Evolutionary conservation across 2,797 vertebrate genomes (phyloP).

Genomic region (Acanthurus tractus): DNA sequence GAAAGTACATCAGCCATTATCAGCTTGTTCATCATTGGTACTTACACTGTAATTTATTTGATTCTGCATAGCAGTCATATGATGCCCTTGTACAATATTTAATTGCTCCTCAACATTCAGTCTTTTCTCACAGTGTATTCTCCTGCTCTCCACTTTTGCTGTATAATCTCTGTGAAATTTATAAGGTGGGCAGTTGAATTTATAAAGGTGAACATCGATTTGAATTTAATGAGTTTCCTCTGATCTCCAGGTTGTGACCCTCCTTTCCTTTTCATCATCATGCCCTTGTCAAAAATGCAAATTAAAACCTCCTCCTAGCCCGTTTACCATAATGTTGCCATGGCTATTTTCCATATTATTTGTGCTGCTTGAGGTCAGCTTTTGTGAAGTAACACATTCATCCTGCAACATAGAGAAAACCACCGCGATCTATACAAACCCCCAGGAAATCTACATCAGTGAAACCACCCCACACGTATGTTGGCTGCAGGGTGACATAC

Average conservation of each 20-base stretch:
- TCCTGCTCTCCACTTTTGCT: slow-evolving; percentile 8
- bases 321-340: slow-evolving; percentile 57
- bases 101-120: slow-evolving; percentile 9
- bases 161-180: slow-evolving; percentile 39
- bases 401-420: slow-evolving; percentile 7
- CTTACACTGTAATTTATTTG: too few species aligned
- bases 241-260: slow-evolving; percentile 73
- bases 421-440: neutral
- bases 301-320: slow-evolving; percentile 58
- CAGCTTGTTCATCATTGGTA: neutral
- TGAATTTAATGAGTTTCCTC: slow-evolving; percentile 77
- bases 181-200: slow-evolving; percentile 78
- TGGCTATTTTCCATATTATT: slow-evolving; percentile 61
- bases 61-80: too few species aligned
- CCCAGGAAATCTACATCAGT: slow-evolving; percentile 31
- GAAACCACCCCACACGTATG: slow-evolving; percentile 7
- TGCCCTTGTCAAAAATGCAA: slow-evolving; percentile 73
- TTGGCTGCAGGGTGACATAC: slow-evolving; percentile 19
- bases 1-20: neutral
- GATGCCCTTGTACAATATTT: slow-evolving; percentile 1
- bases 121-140: neutral
- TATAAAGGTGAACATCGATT: slow-evolving; percentile 72
- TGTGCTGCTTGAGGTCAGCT: slow-evolving; percentile 28
- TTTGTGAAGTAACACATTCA: slow-evolving; percentile 40
- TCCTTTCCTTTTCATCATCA: slow-evolving; percentile 71